These are phyloP conservation scores for Scaptomyza caliginosa DNA, from an alignment of 2,888 invertebrate species.

Conservation along the genomic window DNA sequence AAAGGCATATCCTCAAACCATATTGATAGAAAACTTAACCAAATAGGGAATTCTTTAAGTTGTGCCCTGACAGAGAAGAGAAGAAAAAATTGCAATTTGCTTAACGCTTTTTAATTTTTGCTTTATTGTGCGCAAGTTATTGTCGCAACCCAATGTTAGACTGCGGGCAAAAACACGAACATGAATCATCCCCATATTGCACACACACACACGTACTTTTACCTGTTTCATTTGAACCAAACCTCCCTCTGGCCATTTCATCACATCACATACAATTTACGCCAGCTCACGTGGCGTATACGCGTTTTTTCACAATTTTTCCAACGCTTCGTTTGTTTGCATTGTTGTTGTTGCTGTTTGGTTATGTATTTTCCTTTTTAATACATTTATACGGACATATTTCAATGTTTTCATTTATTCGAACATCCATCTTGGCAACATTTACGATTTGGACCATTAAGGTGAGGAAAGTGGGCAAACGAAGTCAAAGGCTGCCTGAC, in stretches of 20 bases:
- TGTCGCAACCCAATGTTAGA: conserved; percentile 26
- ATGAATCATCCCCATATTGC: conserved; percentile 20
- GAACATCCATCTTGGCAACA: conserved; percentile 46
- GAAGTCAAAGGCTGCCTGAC: not conserved
- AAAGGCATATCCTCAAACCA: not conserved
- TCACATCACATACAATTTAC: conserved; percentile 17
- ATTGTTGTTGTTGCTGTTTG: conserved; percentile 26
- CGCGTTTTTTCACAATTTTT: conserved; percentile 18
- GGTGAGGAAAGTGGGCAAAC: not conserved
- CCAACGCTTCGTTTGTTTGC: not conserved
- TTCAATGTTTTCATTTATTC: conserved; percentile 60
- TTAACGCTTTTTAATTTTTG: conserved; percentile 79
- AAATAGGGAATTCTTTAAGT: not conserved
- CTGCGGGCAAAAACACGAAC: conserved; percentile 5
- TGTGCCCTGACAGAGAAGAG: too few species aligned
- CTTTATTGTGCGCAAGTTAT: conserved; percentile 77
- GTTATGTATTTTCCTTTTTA: conserved; percentile 40
- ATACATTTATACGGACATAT: conserved; percentile 65
- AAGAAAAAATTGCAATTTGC: conserved; percentile 53
- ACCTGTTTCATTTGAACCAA: not conserved
- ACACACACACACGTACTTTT: not conserved
- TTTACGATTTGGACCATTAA: conserved; percentile 42
- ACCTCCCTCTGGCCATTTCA: not conserved
- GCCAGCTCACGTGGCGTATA: conserved; percentile 18
- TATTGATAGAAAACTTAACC: not conserved